phyloP scores from a whole-genome alignment of 2,113 vertebrate species.

The Pithys albifrons region DNA sequence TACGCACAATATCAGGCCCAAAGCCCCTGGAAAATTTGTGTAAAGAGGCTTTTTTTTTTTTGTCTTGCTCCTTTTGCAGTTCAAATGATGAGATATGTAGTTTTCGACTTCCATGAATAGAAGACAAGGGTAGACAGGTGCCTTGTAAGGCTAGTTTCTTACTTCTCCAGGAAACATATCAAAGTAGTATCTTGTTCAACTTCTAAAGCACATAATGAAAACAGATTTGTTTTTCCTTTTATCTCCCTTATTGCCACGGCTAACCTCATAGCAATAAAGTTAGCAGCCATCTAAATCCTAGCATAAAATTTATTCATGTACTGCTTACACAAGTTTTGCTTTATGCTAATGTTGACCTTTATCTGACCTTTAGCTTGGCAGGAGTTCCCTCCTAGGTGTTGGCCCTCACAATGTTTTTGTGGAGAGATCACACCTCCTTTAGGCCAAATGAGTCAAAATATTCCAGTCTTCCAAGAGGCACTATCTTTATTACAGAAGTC shows the following conservation, averaged over 20 bases:
- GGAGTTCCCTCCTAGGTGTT: neutral
- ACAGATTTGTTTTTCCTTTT: neutral
- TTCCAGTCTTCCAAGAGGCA: neutral
- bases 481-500: neutral
- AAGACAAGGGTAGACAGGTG: neutral
- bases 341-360: neutral
- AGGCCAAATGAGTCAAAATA: neutral
- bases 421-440: accelerated
- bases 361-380: neutral
- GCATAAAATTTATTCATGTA: neutral
- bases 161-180: neutral
- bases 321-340: neutral
- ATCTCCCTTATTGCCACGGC: neutral
- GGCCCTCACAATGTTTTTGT: neutral
- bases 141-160: neutral
- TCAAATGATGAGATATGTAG: neutral
- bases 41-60: neutral
- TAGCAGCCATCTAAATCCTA: neutral
- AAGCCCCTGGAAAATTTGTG: neutral
- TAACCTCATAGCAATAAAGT: neutral
- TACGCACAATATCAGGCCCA: neutral
- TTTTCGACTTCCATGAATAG: neutral
- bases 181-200: neutral
- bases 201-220: neutral
- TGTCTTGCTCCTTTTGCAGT: neutral